Evolutionary conservation across 2,888 invertebrate genomes (phyloP).

Genomic region (Oscheius myriophilus): DNA sequence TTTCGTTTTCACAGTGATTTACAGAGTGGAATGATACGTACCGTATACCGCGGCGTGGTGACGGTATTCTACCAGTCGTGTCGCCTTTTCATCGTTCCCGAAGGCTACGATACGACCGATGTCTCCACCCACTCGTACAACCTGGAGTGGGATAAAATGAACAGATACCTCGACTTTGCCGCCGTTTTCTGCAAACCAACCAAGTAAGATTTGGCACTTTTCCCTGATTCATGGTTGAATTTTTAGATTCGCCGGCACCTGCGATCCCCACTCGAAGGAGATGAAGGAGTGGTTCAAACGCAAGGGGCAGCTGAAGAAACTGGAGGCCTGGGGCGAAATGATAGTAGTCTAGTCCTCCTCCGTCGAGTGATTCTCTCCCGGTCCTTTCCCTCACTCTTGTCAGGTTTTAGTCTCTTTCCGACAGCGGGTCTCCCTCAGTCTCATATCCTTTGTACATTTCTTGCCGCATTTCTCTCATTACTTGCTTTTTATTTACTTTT

Average conservation of each 20-base stretch:
- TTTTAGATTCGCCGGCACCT: slow-evolving; percentile 62
- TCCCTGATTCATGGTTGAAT: not conserved
- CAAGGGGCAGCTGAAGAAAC: slow-evolving; percentile 55
- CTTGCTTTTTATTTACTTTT: too few relatives aligned
- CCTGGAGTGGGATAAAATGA: slow-evolving; percentile 62
- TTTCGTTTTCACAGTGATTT: slow-evolving; percentile 12
- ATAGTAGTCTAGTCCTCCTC: slow-evolving; percentile 34
- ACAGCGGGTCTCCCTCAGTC: too few relatives aligned
- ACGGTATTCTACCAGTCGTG: slow-evolving; percentile 85
- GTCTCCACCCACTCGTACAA: slow-evolving; percentile 46
- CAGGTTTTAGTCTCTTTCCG: not conserved
- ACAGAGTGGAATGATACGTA: slow-evolving; percentile 94
- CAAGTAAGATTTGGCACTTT: slow-evolving; percentile 44
- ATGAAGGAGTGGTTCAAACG: slow-evolving; percentile 63
- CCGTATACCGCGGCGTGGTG: slow-evolving; percentile 93
- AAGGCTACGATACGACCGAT: slow-evolving; percentile 31
- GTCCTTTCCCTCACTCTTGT: slow-evolving; percentile 9
- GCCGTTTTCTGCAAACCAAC: slow-evolving; percentile 59
- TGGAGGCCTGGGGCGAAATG: slow-evolving; percentile 64
- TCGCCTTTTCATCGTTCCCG: slow-evolving; percentile 78
- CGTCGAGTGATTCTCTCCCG: not conserved
- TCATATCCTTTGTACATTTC: too few relatives aligned
- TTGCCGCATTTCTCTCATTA: too few relatives aligned
- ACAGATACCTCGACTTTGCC: slow-evolving; percentile 64
- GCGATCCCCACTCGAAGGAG: slow-evolving; percentile 62